Base-by-base conservation (phyloP, 2,113 vertebrate species). In the Atherinomorus stipes region DNA sequence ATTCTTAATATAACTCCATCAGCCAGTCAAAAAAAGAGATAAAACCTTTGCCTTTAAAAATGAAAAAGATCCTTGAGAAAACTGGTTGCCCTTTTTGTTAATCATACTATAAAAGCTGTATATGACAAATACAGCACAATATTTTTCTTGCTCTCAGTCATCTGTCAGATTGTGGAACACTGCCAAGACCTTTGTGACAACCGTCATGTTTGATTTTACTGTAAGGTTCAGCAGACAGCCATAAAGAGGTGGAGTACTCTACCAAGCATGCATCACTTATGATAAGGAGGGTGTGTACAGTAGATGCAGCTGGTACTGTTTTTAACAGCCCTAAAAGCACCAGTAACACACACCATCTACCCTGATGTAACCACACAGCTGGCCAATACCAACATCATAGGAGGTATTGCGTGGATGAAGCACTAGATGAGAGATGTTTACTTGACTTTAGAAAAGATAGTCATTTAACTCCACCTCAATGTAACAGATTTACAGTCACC, bases 341-440 rank as follows among this genome's bases (percentile, higher is more conserved):
- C 87, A 89, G 85, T 34, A 85, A 64, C 61, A 61, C 51, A 77
- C 74, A 38, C 56, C 74, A 77, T 79, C 84, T 51, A 52, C 58
- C 71, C 71, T 65, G 69, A 88, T 76, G 78, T 62, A 76, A 60
- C 72, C 73, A 69, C 81, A 77, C 60, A 68, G 67, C 79, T 74
- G 61, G 56, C 76, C 68, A 19, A 42, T 83, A 65, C 81, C 77
- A 75, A 28, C 64, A 74, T 50, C 40, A 75, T 59, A 64, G 54
- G 83, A 77, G 59, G 72, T 70, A 71, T 69, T 79, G 77, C 81
- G 81, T 59, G 47, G 78, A 85, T 91, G 75, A 81, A 78, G 78
- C 80, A 4, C 45, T 69, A 66, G 57, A 79, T 65, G 63, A 88
- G 28, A 37, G 68, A 80, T 76, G 73, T 64, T 77, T 62, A n/a